A percentile compares a stretch with the other conserved stretches of the same genome.
Conservation (phyloP, 2,888 invertebrate species). For the Dynastes grantii region DNA sequence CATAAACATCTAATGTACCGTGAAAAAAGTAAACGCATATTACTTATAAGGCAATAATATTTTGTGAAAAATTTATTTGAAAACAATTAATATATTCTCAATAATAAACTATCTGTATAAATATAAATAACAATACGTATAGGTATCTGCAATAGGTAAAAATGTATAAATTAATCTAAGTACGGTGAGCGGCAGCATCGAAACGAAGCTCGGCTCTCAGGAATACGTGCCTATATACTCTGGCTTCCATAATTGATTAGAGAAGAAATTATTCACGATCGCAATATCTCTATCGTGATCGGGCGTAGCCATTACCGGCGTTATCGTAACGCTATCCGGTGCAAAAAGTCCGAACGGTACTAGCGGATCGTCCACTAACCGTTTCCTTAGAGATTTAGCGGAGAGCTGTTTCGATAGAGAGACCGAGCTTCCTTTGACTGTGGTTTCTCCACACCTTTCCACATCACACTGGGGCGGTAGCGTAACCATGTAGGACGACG, state of each 20-base stretch:
- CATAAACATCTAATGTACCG: no score
- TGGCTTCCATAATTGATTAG: slow-evolving; percentile 74
- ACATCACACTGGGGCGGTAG: slow-evolving; percentile 57
- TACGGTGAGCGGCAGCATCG: slow-evolving; percentile 53
- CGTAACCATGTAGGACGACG: slow-evolving; percentile 44
- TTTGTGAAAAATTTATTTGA: slow-evolving; percentile 59
- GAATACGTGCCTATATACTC: slow-evolving; percentile 72
- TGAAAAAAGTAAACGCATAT: slow-evolving; percentile 7
- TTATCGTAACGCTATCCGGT: slow-evolving; percentile 71
- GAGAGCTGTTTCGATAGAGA: slow-evolving; percentile 36
- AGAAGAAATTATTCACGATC: slow-evolving; percentile 73
- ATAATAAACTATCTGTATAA: slow-evolving; percentile 69
- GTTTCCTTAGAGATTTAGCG: slow-evolving; percentile 46
- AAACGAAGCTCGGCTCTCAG: slow-evolving; percentile 59
- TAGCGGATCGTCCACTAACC: slow-evolving; percentile 67
- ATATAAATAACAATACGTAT: slow-evolving; percentile 71
- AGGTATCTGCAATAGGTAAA: slow-evolving; percentile 62
- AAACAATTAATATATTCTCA: slow-evolving; percentile 67
- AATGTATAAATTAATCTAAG: slow-evolving; percentile 61
- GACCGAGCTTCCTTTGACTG: slow-evolving; percentile 38
- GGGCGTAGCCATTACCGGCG: slow-evolving; percentile 69
- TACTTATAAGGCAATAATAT: slow-evolving; percentile 9
- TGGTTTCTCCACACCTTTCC: slow-evolving; percentile 49
- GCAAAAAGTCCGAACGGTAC: slow-evolving; percentile 69
- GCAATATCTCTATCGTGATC: slow-evolving; percentile 72